phyloP scores from a whole-genome alignment of 2,113 vertebrate species.

The Pseudorasbora parva region DNA sequence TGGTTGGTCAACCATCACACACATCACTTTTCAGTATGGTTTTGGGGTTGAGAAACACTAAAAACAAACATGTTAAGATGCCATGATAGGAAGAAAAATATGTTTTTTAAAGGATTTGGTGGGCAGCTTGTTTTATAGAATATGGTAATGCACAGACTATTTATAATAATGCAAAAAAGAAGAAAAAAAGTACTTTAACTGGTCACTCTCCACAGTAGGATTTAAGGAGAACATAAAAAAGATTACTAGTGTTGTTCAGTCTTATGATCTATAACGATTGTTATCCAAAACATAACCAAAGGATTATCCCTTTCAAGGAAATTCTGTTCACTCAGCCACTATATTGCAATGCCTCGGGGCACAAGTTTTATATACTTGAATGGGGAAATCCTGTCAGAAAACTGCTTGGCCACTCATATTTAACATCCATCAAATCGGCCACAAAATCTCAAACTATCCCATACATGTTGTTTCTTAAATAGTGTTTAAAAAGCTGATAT shows the following conservation, averaged over 20 bases:
- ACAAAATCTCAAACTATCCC: too few relatives aligned
- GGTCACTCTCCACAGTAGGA: background rate
- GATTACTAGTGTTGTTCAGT: background rate
- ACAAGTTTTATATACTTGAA: too few relatives aligned
- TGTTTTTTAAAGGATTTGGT: background rate
- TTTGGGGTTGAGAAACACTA: slow-evolving; percentile 37
- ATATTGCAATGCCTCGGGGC: too few relatives aligned
- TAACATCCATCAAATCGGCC: too few relatives aligned
- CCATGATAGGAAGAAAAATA: background rate
- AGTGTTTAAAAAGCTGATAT: too few relatives aligned
- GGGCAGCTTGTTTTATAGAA: background rate
- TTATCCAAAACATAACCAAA: too few relatives aligned
- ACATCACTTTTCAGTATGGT: slow-evolving; percentile 41
- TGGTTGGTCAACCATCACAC: slow-evolving; percentile 41
- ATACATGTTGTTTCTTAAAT: too few relatives aligned
- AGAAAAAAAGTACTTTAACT: background rate
- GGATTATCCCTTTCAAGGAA: too few relatives aligned
- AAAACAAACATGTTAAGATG: slow-evolving; percentile 38
- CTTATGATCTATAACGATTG: background rate
- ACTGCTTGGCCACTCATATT: too few relatives aligned
- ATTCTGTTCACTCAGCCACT: too few relatives aligned
- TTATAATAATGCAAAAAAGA: background rate
- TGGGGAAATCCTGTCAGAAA: too few relatives aligned
- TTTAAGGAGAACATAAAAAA: background rate
- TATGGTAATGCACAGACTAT: background rate